A percentile compares a stretch with the other conserved stretches of the same genome.
These are phyloP conservation scores for Penaeus chinensis DNA, from an alignment of 1,140 invertebrate genomes.

Conservation along the genomic window DNA sequence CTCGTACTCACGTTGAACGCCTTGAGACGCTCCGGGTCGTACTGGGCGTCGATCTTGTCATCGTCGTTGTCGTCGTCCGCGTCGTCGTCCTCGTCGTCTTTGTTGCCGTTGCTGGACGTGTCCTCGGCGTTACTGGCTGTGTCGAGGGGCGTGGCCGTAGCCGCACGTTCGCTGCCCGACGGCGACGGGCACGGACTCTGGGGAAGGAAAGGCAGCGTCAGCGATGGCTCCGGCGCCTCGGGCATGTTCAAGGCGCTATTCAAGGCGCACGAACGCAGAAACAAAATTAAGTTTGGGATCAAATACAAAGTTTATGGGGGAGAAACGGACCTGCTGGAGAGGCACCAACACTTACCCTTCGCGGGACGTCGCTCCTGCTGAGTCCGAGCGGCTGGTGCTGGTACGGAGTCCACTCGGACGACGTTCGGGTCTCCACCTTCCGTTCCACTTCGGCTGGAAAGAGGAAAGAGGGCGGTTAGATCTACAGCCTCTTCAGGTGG, in stretches of 20 bases:
- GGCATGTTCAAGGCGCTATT: too few relatives aligned
- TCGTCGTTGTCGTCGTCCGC: conserved; percentile 87
- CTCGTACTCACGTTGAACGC: conserved; percentile 90
- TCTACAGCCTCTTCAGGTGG: too few relatives aligned
- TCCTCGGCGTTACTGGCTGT: conserved; percentile 75
- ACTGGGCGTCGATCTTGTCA: conserved; percentile 86
- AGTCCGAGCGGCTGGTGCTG: conserved; percentile 48
- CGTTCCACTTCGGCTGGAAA: conserved; percentile 43
- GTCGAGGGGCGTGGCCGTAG: conserved; percentile 51
- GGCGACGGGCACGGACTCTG: conserved; percentile 52
- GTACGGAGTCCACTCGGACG: conserved; percentile 44
- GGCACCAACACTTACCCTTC: conserved; percentile 16
- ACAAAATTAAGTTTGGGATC: too few relatives aligned
- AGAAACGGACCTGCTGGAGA: too few relatives aligned
- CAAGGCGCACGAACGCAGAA: background rate
- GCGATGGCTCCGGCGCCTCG: too few relatives aligned
- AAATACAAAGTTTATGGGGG: too few relatives aligned
- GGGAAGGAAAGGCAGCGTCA: conserved; percentile 20
- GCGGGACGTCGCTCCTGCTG: conserved; percentile 19
- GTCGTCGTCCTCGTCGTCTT: conserved; percentile 84
- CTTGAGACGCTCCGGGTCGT: conserved; percentile 95
- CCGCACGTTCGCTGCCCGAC: conserved; percentile 44
- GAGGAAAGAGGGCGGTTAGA: too few relatives aligned
- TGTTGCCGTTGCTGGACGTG: conserved; percentile 87
- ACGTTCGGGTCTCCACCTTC: conserved; percentile 38